Base-by-base conservation (phyloP, 2,113 vertebrate species). In the Tretioscincus oriximinensis region DNA sequence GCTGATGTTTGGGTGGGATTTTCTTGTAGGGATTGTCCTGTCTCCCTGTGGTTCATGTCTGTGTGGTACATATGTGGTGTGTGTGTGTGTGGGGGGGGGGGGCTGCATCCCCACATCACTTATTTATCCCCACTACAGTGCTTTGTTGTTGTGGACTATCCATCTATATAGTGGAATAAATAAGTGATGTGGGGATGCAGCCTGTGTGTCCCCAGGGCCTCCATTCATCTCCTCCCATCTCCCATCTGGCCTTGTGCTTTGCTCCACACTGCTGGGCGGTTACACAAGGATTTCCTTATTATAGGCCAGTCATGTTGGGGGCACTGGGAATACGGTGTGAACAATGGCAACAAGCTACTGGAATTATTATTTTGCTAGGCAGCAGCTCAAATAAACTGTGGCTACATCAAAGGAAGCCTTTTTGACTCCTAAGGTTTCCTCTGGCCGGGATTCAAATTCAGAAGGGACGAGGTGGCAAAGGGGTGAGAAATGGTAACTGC, bases 1-100 rank as follows among this genome's bases (percentile, higher is more conserved):
- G 66, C 22, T 35, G 22, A 14, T 63, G 90, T 82, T 61, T 77
- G 64, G 31, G 86, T 45, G 78, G 26, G 9, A 26, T 58, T 28
- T 28, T 7, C 64, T 16, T 4, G 64, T 10, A 26, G 64, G 14
- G 12, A 18, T 12, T 58, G 18, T 5, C 18, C 26, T 21, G 26
- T 64, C 7, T 26, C 61, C n/a, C n/a, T n/a, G 35, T 41, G 35
- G 35, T 41, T 4, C 35, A 41, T 5, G 35, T 41, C 35, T 2
- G 3, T 41, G 35, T 41, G 35, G 35, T 41, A 5, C 35, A 41
- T 41, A 5, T 41, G 3, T 41, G 35, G 35, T 41, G 35, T 41
- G 35, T 41, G 35, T 41, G 35, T 41, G 35, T 41, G 35, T 41
- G 35, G 2, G 35, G 2, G 35, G 3, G 35, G 3, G 35, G 2